Percentiles rank a stretch among this genome's conserved stretches.
phyloP scores from a whole-genome alignment of 2,113 vertebrate species.

The Henicopernis longicauda region DNA sequence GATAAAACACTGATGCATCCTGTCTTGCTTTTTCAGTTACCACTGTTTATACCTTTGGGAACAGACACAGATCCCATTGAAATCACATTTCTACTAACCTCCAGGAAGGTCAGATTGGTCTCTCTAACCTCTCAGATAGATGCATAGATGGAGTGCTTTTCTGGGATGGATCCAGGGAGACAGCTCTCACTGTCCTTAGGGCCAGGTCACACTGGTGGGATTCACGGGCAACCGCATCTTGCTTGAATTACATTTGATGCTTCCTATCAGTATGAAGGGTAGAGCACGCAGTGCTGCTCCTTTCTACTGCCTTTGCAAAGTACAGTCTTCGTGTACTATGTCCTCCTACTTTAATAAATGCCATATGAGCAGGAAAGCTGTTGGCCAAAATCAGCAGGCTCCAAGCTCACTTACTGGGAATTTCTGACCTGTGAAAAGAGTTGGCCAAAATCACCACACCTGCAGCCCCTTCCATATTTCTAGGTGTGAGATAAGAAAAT shows the following conservation, averaged over 20 bases:
- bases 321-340: background rate
- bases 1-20: background rate
- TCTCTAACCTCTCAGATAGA: background rate
- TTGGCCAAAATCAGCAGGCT: background rate
- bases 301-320: background rate
- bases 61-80: background rate
- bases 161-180: background rate
- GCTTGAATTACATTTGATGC: background rate
- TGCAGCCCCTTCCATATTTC: background rate
- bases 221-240: background rate
- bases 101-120: background rate
- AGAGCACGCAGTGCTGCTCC: background rate
- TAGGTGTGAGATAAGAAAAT: background rate
- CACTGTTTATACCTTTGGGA: background rate
- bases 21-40: background rate
- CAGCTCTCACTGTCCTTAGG: background rate
- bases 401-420: background rate
- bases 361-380: background rate
- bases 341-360: background rate
- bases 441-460: background rate
- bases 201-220: accelerated
- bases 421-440: background rate
- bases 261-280: background rate
- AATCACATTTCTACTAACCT: background rate
- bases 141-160: background rate